phyloP scores from a whole-genome alignment of 2,888 invertebrate species.

The Morinoia aosen region DNA sequence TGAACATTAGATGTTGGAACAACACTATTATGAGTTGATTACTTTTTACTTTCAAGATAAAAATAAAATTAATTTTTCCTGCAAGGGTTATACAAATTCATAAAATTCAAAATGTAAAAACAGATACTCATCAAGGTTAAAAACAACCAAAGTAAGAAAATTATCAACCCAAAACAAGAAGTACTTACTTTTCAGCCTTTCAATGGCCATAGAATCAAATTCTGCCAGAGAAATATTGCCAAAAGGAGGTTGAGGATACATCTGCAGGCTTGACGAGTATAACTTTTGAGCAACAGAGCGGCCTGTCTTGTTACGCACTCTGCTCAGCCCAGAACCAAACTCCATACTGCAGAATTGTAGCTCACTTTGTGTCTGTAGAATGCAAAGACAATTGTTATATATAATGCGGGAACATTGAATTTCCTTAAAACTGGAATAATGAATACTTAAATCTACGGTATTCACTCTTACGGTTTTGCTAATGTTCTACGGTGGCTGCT shows the following conservation, averaged over 20 bases:
- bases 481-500: too few species aligned
- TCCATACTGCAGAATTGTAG: not conserved
- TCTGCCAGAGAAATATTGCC: slow-evolving; percentile 83
- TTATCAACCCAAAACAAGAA: slow-evolving; percentile 1
- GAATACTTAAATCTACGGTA: too few species aligned
- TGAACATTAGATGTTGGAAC: not conserved
- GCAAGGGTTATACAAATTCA: not conserved
- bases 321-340: slow-evolving; percentile 12
- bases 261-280: slow-evolving; percentile 74
- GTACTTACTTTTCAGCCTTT: slow-evolving; percentile 79
- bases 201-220: slow-evolving; percentile 89
- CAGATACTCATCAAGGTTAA: not conserved
- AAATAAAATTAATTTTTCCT: too few species aligned
- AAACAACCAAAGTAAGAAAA: not conserved
- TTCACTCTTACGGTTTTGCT: too few species aligned
- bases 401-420: not conserved
- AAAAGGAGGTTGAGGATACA: slow-evolving; percentile 84
- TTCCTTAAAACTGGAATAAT: not conserved
- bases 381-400: not conserved
- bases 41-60: not conserved
- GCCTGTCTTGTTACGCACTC: not conserved
- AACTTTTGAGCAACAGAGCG: not conserved
- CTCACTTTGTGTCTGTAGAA: not conserved
- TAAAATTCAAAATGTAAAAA: not conserved
- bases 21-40: not conserved